These are phyloP conservation scores for Aplysina aerophoba DNA, from an alignment of 37 sponge, comb jelly and placozoan species.

Conservation along the genomic window DNA sequence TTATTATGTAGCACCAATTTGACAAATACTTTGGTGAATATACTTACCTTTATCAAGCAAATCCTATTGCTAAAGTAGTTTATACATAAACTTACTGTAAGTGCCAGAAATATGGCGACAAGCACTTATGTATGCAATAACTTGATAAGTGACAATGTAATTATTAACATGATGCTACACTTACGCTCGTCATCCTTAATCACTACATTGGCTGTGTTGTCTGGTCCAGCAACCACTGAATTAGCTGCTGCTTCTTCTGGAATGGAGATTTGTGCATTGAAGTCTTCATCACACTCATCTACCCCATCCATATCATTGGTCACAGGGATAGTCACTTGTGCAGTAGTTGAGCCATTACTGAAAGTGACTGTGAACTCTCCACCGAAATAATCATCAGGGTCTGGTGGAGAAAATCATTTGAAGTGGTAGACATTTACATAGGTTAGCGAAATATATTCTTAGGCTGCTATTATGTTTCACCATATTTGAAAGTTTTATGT, in stretches of 20 bases:
- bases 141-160: too few species aligned
- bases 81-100: too few species aligned
- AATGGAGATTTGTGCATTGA: neutral
- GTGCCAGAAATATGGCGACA: too few species aligned
- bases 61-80: too few species aligned
- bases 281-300: neutral
- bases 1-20: too few species aligned
- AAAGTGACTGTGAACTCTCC: neutral
- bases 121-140: too few species aligned
- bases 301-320: neutral
- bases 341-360: neutral
- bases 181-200: slow-evolving; percentile 32
- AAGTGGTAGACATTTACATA: too few species aligned
- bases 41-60: too few species aligned
- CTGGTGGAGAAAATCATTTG: neutral
- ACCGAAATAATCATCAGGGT: slow-evolving; percentile 17
- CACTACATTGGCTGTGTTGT: neutral
- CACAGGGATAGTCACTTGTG: neutral
- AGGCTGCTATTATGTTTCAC: too few species aligned
- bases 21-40: too few species aligned
- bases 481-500: too few species aligned
- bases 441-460: too few species aligned
- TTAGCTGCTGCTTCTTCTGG: neutral
- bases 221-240: neutral
- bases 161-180: neutral